Percentiles rank a stretch among this genome's conserved stretches.
phyloP scores from a whole-genome alignment of 2,113 vertebrate species.

The Serilophus lunatus region DNA sequence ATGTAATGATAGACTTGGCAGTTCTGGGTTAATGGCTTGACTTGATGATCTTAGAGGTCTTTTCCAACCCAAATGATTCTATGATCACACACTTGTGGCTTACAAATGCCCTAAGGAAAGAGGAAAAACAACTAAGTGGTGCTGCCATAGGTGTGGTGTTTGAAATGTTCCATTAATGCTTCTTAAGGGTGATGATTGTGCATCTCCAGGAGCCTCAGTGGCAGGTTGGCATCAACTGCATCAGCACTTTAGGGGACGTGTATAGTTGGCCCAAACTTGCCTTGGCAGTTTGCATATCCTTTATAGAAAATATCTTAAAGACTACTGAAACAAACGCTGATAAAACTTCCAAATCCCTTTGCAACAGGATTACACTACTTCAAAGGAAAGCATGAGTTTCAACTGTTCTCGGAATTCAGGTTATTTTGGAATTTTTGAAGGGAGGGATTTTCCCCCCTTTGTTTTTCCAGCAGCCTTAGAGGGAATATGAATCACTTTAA shows the following conservation, averaged over 20 bases:
- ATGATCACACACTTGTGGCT: background rate
- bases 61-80: background rate
- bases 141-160: background rate
- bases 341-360: background rate
- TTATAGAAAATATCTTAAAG: background rate
- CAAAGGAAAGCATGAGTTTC: background rate
- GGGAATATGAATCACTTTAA: background rate
- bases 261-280: background rate
- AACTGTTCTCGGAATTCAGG: background rate
- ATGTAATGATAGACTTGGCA: background rate
- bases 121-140: fast-evolving
- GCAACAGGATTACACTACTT: background rate
- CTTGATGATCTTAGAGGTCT: background rate
- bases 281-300: background rate
- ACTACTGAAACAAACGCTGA: background rate
- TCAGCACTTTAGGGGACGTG: fast-evolving
- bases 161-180: background rate
- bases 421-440: background rate
- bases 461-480: background rate
- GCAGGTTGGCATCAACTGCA: background rate
- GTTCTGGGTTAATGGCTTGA: background rate
- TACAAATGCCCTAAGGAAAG: background rate
- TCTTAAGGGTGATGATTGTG: background rate
- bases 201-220: background rate
- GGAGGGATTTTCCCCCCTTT: background rate